Evolutionary conservation across 1,140 invertebrate species (phyloP), one percentile per base, ranked within the genome.

Genomic region (Zaprionus ornatus): DNA sequence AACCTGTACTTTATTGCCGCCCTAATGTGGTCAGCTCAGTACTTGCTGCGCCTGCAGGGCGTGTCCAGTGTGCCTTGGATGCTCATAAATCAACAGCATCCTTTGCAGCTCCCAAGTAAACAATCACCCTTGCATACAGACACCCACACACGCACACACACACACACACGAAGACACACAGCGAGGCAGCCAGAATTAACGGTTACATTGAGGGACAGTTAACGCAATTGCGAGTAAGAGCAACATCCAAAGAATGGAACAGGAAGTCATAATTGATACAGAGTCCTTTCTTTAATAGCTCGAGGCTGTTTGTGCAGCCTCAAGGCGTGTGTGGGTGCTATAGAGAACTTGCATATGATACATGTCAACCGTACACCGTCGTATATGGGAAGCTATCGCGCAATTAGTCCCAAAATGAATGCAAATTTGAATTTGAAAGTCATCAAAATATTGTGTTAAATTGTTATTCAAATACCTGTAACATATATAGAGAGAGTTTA

Each of bases 71-170:
- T 60, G 23, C 37, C 32, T 25, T 66, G 60, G 45, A 21, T 61
- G 79, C 61, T 74, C 76, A 82, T 87, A 86, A 86, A 82, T 85
- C 76, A 86, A 85, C 64, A 76, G 42, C 60, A 25, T 54, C 45
- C 21, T 50, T 50, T 50, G 45, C 17, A 50, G 3, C 54, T 42
- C 15, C 17, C 2, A 55, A 45, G 7, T 6, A 45, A n/a, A 40
- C 37, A 40, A n/a, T 15, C 15, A n/a, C 37, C n/a, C n/a, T n/a
- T n/a, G n/a, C n/a, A n/a, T n/a, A n/a, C n/a, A n/a, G n/a, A n/a
- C n/a, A n/a, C n/a, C 15, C 37, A 32, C 7, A 9, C 9, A 29
- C 9, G 9, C 37, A n/a, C 37, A 35, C 35, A 4, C 12, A 35
- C 4, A 13, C 4, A 17, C 15, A 17, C 12, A 45, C 12, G n/a